Conservation (phyloP, 2,888 invertebrate genomes). For the Synergus itoensis region DNA sequence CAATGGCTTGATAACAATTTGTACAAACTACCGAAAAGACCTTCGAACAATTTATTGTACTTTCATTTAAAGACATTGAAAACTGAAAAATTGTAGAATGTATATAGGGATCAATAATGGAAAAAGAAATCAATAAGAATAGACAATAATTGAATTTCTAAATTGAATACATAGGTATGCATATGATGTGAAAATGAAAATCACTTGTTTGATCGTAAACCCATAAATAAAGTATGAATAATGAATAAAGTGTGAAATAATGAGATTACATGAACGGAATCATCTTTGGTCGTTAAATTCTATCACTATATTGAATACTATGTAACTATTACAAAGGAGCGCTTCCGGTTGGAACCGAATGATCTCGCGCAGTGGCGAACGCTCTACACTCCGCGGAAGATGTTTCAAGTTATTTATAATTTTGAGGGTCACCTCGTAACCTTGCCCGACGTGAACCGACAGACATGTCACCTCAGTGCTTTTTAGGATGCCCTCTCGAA, state of each 20-base stretch:
- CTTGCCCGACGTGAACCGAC: constrained; percentile 73
- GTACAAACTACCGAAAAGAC: no score
- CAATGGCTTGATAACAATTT: no score
- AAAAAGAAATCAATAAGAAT: neutral
- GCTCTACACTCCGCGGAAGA: neutral
- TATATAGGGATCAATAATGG: neutral
- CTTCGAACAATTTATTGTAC: no score
- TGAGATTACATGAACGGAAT: neutral
- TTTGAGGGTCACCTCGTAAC: constrained; percentile 74
- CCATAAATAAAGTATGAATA: no score
- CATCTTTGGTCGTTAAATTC: neutral
- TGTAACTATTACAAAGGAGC: neutral
- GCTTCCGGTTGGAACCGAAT: constrained; percentile 10
- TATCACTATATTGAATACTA: neutral
- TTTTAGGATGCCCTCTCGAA: constrained; percentile 26
- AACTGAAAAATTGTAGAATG: no score
- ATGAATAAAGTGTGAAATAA: neutral
- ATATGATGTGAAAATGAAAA: neutral
- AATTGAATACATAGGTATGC: neutral
- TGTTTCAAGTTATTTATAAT: constrained; percentile 70
- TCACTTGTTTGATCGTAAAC: neutral
- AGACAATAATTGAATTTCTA: neutral
- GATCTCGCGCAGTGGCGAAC: constrained; percentile 13
- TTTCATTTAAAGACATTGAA: no score
- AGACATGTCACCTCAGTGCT: constrained; percentile 64